Base-by-base conservation (phyloP, 2,888 invertebrate genomes). In the Lasius platythorax region DNA sequence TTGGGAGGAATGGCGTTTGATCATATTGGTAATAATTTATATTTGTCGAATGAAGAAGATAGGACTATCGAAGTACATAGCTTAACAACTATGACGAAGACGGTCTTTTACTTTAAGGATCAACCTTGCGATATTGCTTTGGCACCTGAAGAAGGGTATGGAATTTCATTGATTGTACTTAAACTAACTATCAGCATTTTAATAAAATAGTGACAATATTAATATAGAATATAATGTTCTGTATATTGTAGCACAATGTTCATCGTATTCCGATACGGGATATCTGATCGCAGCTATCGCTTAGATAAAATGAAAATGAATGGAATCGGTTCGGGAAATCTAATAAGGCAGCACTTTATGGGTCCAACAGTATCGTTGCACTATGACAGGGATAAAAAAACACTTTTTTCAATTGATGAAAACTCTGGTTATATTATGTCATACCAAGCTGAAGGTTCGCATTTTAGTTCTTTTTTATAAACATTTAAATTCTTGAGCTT, bases 61-160 rank as follows among this genome's bases (percentile, higher is more conserved):
- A 96, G 96, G 76, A 96, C 96, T 0, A 95, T 98, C 0, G 98
- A 98, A 93, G 96, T 96, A 3, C 93, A 97, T 15, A 97, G 97
- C 0, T 91, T 98, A 67, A 95, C 95, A 70, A 97, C 96, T 0
- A 95, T 95, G 33, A 95, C 96, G 9, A 96, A 96, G 28, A 96
- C 96, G 0, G 92, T 97, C 18, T 93, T 98, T 0, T 94, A 97
- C 63, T 96, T 96, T 82, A 95, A 96, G 0, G 95, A 96, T 1
- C 97, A 95, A n/a, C 97, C 98, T 0, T 95, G 96, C 79, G 97
- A 97, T 78, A 94, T 98, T n/a, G 96, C 96, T 9, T 93, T 98
- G 0, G 94, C 97, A 82, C 96, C 97, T 3, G 96, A 97, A 87
- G 95, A 96, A 90, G 97, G 97, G 97, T 97, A 95, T 46, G 40